Percentiles rank a stretch among this genome's conserved stretches.
These are phyloP conservation scores for Acleris emargana DNA, from an alignment of 2,888 invertebrate species.

Conservation along the genomic window DNA sequence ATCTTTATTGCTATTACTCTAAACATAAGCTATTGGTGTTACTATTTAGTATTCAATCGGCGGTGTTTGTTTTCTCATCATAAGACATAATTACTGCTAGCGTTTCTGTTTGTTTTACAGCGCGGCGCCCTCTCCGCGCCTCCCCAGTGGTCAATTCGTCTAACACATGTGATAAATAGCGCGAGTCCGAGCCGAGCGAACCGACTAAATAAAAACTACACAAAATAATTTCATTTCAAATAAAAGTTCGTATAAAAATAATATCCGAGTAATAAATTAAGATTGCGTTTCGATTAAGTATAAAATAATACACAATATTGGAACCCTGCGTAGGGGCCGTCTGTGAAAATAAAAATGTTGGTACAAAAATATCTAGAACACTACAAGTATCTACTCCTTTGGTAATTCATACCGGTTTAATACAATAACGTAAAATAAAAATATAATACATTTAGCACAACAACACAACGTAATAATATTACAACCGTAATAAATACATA, in stretches of 20 bases:
- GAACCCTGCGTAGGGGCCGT: constrained; percentile 50
- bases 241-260: constrained; percentile 59
- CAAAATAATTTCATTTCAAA: constrained; percentile 52
- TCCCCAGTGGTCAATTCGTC: constrained; percentile 56
- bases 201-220: constrained; percentile 42
- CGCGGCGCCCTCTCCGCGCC: constrained; percentile 45
- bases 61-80: constrained; percentile 54
- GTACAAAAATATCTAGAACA: constrained; percentile 70
- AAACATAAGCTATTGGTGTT: constrained; percentile 77
- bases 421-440: constrained; percentile 66
- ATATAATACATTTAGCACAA: constrained; percentile 63
- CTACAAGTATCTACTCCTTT: constrained; percentile 79
- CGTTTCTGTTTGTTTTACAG: constrained; percentile 45
- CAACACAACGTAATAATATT: constrained; percentile 58
- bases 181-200: constrained; percentile 47
- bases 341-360: constrained; percentile 49
- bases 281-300: constrained; percentile 42
- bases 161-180: constrained; percentile 60
- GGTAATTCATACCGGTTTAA: constrained; percentile 80
- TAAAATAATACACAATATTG: constrained; percentile 42
- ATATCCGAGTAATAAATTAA: constrained; percentile 46
- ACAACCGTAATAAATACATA: constrained; percentile 55
- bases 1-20: constrained; percentile 68
- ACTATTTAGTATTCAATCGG: constrained; percentile 60
- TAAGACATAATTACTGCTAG: constrained; percentile 58